Base-by-base conservation (phyloP, 2,888 invertebrate species). In the Gymnoscelis rufifasciata region DNA sequence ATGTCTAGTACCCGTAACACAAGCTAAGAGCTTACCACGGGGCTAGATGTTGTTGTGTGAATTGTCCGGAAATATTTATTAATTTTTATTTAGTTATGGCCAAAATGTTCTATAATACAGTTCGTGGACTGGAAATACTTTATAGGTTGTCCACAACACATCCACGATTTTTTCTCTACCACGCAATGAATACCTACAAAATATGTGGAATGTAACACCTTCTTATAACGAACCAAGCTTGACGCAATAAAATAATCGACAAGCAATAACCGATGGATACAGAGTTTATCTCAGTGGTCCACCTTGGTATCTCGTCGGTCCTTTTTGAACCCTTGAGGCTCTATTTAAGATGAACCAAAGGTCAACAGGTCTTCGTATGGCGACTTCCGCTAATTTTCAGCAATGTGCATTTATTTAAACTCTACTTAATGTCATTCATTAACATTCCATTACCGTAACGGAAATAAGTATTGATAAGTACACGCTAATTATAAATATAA, bases 341-440 rank as follows among this genome's bases (percentile, higher is more conserved):
- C 41, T 29, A n/a, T n/a, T 42, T 51, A 46, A 44, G 57, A 55
- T 48, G 52, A 48, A 47, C 48, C 30, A 44, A 40, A 57, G 57
- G 55, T 30, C 52, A 36, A 53, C 53, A 19, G 30, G 50, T 48
- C 37, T 39, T 43, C 13, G 45, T 48, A 47, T 38, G 51, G 45
- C 15, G 36, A 38, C 55, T 57, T 55, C 57, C 57, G 55, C 50
- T 42, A 50, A 52, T 50, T 54, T 48, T 37, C 26, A 40, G 23
- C 40, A 39, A 43, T 47, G 47, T 38, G 33, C 31, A 38, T 13
- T 53, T 49, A 43, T 31, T 45, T 40, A 33, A 44, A 51, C n/a
- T n/a, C n/a, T n/a, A 35, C 7, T 38, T 41, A 27, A 26, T 24
- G 47, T 38, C 41, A 33, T 45, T 47, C 23, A 47, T 47, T 42